These are phyloP conservation scores for Rhopalosiphum nymphaeae DNA, from an alignment of 2,888 invertebrate species.

Conservation along the genomic window DNA sequence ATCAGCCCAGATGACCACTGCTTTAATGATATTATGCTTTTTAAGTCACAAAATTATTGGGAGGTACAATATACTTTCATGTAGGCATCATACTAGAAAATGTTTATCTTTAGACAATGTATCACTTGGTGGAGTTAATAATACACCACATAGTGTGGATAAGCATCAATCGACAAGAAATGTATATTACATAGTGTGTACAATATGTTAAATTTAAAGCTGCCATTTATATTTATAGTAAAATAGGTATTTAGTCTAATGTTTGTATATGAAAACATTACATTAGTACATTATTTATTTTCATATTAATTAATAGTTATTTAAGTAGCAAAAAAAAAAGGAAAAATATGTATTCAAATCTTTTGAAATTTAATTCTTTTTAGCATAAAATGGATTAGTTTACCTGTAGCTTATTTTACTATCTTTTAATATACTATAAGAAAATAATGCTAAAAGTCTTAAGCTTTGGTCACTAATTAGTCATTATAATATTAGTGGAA, in stretches of 20 bases:
- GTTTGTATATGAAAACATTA: background rate
- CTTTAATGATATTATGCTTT: background rate
- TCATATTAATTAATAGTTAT: background rate
- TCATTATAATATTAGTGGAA: background rate
- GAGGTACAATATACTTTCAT: background rate
- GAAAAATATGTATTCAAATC: background rate
- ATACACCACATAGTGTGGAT: background rate
- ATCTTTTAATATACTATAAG: background rate
- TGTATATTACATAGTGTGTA: background rate
- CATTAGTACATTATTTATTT: background rate
- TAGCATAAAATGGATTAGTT: background rate
- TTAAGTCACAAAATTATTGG: background rate
- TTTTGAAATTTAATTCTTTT: background rate
- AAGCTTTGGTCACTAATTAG: background rate
- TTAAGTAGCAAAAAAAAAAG: background rate
- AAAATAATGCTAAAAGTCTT: background rate
- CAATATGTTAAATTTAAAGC: background rate
- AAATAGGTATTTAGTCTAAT: background rate
- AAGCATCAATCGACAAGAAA: background rate
- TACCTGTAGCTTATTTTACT: background rate
- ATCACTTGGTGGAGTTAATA: background rate
- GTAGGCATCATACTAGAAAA: background rate
- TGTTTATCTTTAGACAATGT: background rate
- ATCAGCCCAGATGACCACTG: background rate
- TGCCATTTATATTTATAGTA: background rate